phyloP scores from a whole-genome alignment of 2,797 vertebrate species.

The Antennarius maculatus region DNA sequence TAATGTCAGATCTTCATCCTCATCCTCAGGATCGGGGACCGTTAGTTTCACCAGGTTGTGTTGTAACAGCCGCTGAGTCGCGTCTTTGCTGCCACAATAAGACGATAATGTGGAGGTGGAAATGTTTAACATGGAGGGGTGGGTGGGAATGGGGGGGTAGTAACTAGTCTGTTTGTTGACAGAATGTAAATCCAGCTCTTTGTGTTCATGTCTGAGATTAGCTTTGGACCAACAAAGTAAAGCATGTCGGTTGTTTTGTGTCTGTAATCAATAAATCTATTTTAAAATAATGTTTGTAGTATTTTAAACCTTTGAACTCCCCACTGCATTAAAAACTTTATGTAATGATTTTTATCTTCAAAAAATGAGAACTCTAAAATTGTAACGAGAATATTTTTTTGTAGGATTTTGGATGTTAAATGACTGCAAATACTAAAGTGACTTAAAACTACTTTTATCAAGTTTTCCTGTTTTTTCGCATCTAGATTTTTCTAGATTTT shows the following conservation, averaged over 20 bases:
- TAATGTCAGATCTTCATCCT: too few relatives aligned
- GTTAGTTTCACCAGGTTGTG: constrained; percentile 49
- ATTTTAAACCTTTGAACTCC: constrained; percentile 2
- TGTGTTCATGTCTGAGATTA: constrained; percentile 53
- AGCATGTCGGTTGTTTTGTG: constrained; percentile 46
- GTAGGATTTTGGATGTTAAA: too few relatives aligned
- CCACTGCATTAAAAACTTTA: too few relatives aligned
- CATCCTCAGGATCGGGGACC: constrained; percentile 1
- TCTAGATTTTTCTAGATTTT: too few relatives aligned
- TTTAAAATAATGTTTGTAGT: constrained; percentile 27
- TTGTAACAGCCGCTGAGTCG: constrained; percentile 63
- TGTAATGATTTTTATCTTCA: too few relatives aligned
- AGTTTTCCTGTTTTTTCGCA: too few relatives aligned
- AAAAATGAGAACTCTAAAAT: too few relatives aligned
- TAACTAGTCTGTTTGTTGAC: too few relatives aligned
- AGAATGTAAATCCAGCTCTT: constrained; percentile 65
- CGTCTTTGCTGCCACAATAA: constrained; percentile 14
- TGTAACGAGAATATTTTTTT: too few relatives aligned
- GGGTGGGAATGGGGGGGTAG: neutral
- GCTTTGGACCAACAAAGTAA: constrained; percentile 34
- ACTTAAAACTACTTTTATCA: too few relatives aligned
- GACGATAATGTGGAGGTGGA: constrained; percentile 44
- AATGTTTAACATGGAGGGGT: neutral
- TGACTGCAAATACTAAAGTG: too few relatives aligned
- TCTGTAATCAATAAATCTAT: constrained; percentile 70